phyloP scores from a whole-genome alignment of 2,888 invertebrate genomes.

The Catocala nupta region DNA sequence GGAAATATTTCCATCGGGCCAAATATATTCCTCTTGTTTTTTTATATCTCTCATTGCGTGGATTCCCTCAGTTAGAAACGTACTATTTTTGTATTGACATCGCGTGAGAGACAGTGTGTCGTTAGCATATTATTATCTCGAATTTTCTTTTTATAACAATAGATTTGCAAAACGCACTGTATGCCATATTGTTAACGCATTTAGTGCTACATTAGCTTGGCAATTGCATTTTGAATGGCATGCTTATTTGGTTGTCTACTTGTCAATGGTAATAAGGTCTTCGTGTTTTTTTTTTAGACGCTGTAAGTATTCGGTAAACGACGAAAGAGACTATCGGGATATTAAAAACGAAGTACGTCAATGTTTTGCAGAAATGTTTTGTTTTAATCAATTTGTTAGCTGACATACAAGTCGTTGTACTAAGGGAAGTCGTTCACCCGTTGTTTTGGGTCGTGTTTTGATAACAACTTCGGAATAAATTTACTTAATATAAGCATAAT shows the following conservation, averaged over 20 bases:
- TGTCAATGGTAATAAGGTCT: conserved; percentile 57
- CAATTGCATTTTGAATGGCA: conserved; percentile 18
- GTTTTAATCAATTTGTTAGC: conserved; percentile 43
- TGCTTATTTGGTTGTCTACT: conserved; percentile 38
- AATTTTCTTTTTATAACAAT: conserved; percentile 48
- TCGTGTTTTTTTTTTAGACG: conserved; percentile 38
- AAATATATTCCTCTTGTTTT: conserved; percentile 40
- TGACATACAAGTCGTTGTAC: conserved; percentile 47
- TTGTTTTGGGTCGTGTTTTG: conserved; percentile 32
- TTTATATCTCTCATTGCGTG: conserved; percentile 71
- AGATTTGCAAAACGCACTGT: conserved; percentile 19
- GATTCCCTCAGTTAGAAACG: conserved; percentile 60
- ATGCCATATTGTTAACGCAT: conserved; percentile 28
- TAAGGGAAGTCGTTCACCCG: conserved; percentile 48
- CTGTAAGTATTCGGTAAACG: conserved; percentile 47
- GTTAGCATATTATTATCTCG: conserved; percentile 67
- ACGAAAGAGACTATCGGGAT: conserved; percentile 25
- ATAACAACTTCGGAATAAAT: conserved; percentile 46
- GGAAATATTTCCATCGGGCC: conserved; percentile 26
- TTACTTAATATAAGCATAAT: conserved; percentile 32
- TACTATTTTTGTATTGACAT: conserved; percentile 65
- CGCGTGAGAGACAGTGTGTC: conserved; percentile 69
- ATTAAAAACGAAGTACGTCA: conserved; percentile 25
- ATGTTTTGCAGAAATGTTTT: conserved; percentile 30
- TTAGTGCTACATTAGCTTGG: conserved; percentile 36